A percentile compares a stretch with the other conserved stretches of the same genome.
phyloP scores from a whole-genome alignment of 2,113 vertebrate genomes.

The Pseudolaguvia tuberculata region DNA sequence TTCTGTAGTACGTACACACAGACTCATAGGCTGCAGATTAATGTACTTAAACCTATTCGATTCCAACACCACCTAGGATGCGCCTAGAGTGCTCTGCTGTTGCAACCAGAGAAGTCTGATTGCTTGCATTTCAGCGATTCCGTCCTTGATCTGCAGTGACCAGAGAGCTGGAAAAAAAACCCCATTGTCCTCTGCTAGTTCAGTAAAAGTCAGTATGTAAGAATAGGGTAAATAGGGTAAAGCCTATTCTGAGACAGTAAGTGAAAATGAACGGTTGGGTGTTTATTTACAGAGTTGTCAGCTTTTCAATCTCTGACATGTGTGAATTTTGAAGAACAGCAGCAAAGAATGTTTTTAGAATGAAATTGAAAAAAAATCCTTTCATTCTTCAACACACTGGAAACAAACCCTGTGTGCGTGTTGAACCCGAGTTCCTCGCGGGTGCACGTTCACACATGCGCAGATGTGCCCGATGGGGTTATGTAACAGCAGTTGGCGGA shows the following conservation, averaged over 20 bases:
- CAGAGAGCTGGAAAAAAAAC: constrained; percentile 14
- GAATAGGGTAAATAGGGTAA: constrained; percentile 4
- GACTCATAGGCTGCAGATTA: not conserved
- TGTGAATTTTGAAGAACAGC: no score
- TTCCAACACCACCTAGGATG: not conserved
- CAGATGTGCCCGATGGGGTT: constrained; percentile 13
- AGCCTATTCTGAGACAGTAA: not conserved
- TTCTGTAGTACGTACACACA: not conserved
- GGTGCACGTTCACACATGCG: constrained; percentile 3
- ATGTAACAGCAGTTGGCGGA: constrained; percentile 33
- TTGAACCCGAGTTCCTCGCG: constrained; percentile 54
- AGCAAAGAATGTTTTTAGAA: no score
- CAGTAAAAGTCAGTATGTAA: constrained; percentile 1
- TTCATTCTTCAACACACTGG: not conserved
- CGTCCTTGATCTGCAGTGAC: not conserved
- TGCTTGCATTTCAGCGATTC: constrained; percentile 12
- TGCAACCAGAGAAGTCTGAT: not conserved
- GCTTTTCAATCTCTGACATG: not conserved
- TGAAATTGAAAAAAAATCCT: no score
- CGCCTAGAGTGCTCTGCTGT: not conserved
- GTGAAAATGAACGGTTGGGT: not conserved
- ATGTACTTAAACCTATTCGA: not conserved
- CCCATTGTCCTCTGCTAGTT: not conserved
- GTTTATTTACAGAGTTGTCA: not conserved
- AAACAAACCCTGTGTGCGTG: not conserved